These are phyloP conservation scores for Drosophila auraria DNA, from an alignment of 1,140 invertebrate species.

Conservation along the genomic window DNA sequence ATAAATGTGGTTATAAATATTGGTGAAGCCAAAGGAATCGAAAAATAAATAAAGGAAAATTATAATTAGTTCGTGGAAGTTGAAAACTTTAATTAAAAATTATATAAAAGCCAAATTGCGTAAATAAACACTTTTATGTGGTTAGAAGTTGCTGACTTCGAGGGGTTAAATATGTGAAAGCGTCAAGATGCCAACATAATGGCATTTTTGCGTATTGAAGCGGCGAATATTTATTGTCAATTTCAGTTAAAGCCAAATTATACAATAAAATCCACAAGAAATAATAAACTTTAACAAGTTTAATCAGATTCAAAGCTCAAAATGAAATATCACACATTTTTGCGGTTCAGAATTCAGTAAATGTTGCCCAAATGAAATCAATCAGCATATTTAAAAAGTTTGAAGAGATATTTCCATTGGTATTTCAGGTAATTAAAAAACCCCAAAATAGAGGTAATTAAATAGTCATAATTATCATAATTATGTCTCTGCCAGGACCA, in stretches of 20 bases:
- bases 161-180: not conserved
- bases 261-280: not conserved
- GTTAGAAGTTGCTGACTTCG: too few species aligned
- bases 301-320: not conserved
- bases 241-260: not conserved
- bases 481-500: not conserved
- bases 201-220: not conserved
- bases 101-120: too few species aligned
- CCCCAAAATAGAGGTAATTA: constrained; percentile 16
- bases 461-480: constrained; percentile 40
- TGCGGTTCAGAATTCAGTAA: not conserved
- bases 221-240: not conserved
- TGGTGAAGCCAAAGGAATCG: too few species aligned
- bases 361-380: constrained; percentile 3
- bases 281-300: not conserved
- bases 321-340: not conserved
- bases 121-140: too few species aligned
- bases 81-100: too few species aligned
- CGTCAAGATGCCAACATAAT: not conserved
- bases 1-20: too few species aligned
- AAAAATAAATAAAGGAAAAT: too few species aligned
- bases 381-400: constrained; percentile 14
- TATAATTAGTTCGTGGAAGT: too few species aligned
- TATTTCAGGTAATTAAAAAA: constrained; percentile 26
- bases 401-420: constrained; percentile 3